Evolutionary conservation across 2,113 vertebrate genomes (phyloP), one percentile per base, ranked within the genome.

Genomic region (Fukomys damarensis): DNA sequence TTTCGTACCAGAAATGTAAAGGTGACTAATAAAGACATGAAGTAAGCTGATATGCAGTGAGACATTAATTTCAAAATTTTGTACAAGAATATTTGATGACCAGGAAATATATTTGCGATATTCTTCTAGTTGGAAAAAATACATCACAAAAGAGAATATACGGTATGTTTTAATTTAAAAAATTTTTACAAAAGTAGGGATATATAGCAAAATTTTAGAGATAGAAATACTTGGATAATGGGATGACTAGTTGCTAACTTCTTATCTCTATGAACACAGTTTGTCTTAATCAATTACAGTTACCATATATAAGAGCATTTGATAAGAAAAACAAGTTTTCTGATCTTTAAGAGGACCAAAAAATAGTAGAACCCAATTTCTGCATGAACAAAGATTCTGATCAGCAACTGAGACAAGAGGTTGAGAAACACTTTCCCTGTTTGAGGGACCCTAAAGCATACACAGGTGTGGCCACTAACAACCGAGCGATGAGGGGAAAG

Each of bases 221-320:
- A 41, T 65, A 58, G 70, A 88, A 86, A 88, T 89, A 66, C 38
- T 43, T 94, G 46, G 24, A 68, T 66, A 10, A 41, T 77, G 83
- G 35, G 41, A 65, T 77, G 61, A 72, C 5, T 41, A 13, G 9
- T 41, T 91, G 81, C 10, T 77, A 61, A 94, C 20, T 84, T 93
- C 28, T 88, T 58, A 80, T 68, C 58, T 91, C 79, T 93, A 83
- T 79, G 54, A 89, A 95, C 41, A 3, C 6, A 56, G 66, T 77
- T 93, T 88, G 84, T 86, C 58, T 85, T 70, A 93, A 63, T 72
- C 68, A 76, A 52, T 90, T 68, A 65, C 17, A 86, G 24, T 63
- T 84, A 91, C 80, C 2, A n/a, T 70, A n/a, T 70, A 24, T 87
- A 30, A 58, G 74, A 93, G 1, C 82, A 70, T 82, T 91, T 87